phyloP scores from a whole-genome alignment of 1,140 invertebrate genomes.

The Drosophila quadrilineata region DNA sequence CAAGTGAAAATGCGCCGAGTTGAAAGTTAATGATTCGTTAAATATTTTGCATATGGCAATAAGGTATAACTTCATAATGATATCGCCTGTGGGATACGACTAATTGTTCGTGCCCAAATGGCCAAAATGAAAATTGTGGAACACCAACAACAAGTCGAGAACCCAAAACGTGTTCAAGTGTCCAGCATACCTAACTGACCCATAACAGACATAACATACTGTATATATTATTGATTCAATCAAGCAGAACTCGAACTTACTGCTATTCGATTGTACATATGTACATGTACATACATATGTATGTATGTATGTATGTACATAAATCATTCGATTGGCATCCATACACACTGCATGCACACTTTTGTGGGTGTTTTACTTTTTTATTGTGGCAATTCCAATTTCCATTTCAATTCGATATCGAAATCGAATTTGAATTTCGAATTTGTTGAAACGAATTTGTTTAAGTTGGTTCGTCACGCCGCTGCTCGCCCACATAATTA shows the following conservation, averaged over 20 bases:
- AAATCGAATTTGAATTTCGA: conserved; percentile 4
- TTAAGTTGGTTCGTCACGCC: no score
- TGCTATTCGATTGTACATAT: background rate
- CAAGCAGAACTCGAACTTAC: background rate
- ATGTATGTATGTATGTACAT: conserved; percentile 1
- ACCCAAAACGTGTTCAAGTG: conserved; percentile 29
- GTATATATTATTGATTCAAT: no score
- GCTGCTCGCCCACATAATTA: background rate
- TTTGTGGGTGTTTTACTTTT: conserved; percentile 21
- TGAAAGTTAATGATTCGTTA: no score
- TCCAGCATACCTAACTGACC: conserved; percentile 2
- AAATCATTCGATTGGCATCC: conserved; percentile 31
- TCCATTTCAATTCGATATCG: background rate
- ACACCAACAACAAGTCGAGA: background rate
- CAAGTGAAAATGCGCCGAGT: conserved; percentile 18
- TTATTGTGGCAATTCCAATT: conserved; percentile 3
- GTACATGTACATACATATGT: background rate
- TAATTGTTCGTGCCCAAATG: conserved; percentile 40
- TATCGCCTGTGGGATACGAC: conserved; percentile 26
- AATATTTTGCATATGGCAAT: conserved; percentile 21
- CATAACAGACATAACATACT: no score
- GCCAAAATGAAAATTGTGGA: background rate
- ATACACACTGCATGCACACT: background rate
- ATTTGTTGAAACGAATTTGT: conserved; percentile 6
- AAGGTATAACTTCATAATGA: conserved; percentile 17